Conservation (phyloP, 2,888 invertebrate species). For the Ceratothoa steindachneri region DNA sequence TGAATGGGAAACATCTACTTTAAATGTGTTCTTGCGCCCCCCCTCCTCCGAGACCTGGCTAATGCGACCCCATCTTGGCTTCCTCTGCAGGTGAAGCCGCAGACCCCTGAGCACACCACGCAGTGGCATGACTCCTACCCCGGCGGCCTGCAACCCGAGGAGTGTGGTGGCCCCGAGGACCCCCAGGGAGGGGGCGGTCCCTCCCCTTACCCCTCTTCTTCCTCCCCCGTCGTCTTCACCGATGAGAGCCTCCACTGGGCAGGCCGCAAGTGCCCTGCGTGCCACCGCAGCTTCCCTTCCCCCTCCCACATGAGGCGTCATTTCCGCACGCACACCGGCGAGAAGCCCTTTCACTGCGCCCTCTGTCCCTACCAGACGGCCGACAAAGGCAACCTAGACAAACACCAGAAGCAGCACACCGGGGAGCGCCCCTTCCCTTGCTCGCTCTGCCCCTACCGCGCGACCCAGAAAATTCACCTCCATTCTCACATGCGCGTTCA, state of each 20-base stretch:
- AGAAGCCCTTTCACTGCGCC: conserved; percentile 17
- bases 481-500: conserved; percentile 24
- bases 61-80: conserved; percentile 12
- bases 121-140: background rate
- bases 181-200: background rate
- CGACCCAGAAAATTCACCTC: conserved; percentile 26
- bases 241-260: background rate
- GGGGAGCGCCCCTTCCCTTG: conserved; percentile 1
- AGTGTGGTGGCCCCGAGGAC: background rate
- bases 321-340: conserved; percentile 21
- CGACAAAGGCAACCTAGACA: conserved; percentile 18
- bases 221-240: background rate
- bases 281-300: conserved; percentile 14
- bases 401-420: conserved; percentile 15
- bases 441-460: conserved; percentile 16
- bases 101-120: background rate
- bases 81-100: conserved; percentile 6
- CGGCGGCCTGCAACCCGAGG: background rate
- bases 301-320: conserved; percentile 16
- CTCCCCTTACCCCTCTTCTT: background rate
- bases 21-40: too few relatives aligned
- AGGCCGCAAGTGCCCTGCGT: background rate
- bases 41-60: too few relatives aligned
- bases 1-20: too few relatives aligned
- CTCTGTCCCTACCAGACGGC: conserved; percentile 14